Base-by-base conservation (phyloP, 2,888 invertebrate genomes). In the Epistrophella euchroma region DNA sequence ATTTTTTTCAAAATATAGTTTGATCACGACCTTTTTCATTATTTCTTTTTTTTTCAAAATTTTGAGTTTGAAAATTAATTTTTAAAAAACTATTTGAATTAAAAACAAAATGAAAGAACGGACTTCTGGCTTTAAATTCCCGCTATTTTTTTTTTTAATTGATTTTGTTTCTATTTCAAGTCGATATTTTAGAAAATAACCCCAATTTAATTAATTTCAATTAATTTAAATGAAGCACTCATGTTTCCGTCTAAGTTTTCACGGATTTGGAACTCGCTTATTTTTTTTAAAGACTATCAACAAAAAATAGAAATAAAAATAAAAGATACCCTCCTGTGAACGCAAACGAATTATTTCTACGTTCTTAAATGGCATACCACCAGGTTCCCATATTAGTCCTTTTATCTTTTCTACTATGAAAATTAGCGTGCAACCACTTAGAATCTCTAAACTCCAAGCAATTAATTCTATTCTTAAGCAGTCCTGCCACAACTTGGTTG, bases 391-490 rank as follows among this genome's bases (percentile, higher is more conserved):
- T 32, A 60, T 68, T 72, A 73, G 52, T 13, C 73, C 50, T 40
- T 13, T 22, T 35, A 60, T 77, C 56, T 52, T 74, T 58, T 15
- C 66, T 37, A 50, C 56, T 82, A 71, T 71, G 62, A 74, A 73
- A 82, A 86, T 82, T 82, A 86, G 77, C 78, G 43, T 55, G 43
- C 70, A 70, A 73, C 70, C 80, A 77, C 73, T 78, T 72, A 73
- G 70, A 80, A 76, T 82, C 77, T 71, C 52, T 68, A 64, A 73
- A 77, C 74, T 74, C 60, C 32, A 60, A 50, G 58, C 86, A 77
- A 86, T 86, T 78, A 86, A 86, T 82, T 86, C 64, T 74, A 74
- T 62, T 66, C 71, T 71, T 77, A 81, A 77, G 64, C 64, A 77
- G 35, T 43, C 10, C 35, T 25, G 13, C 40, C n/a, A 71, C 66